These are phyloP conservation scores for Trisateles emortualis DNA, from an alignment of 2,888 invertebrate genomes.

Conservation along the genomic window DNA sequence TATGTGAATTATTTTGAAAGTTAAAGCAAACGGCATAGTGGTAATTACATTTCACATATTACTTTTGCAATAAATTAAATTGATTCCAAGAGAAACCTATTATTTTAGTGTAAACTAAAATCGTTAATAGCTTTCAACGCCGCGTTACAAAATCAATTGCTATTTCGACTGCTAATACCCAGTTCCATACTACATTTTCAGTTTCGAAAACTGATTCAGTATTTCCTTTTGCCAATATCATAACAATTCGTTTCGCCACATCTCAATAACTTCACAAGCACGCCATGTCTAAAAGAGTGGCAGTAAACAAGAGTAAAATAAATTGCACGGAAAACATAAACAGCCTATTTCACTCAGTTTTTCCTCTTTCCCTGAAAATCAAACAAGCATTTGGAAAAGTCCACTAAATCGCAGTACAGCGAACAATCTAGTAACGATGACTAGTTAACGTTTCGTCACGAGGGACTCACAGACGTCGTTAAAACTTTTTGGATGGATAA, in stretches of 20 bases:
- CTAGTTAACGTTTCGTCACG: slow-evolving; percentile 41
- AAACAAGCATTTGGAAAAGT: slow-evolving; percentile 17
- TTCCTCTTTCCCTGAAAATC: slow-evolving; percentile 4
- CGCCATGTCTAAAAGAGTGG: background rate
- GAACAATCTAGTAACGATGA: slow-evolving; percentile 24
- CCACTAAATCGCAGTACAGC: slow-evolving; percentile 25
- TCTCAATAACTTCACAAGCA: background rate
- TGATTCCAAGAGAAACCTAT: too few species aligned
- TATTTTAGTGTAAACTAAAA: too few species aligned
- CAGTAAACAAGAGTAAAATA: slow-evolving; percentile 2
- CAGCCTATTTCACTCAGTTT: background rate
- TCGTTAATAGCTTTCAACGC: too few species aligned
- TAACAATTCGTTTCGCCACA: background rate
- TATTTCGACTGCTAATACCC: too few species aligned
- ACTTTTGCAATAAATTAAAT: too few species aligned
- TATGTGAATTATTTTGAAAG: background rate
- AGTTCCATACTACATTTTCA: too few species aligned
- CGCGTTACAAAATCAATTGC: too few species aligned
- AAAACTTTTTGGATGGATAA: slow-evolving; percentile 70
- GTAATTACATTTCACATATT: too few species aligned
- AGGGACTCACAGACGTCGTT: slow-evolving; percentile 60
- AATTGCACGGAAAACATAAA: slow-evolving; percentile 1
- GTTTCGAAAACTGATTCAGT: too few species aligned
- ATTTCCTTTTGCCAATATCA: background rate
- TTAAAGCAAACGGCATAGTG: background rate